Conservation (phyloP, 1,140 invertebrate genomes). For the Calosoma granatense region DNA sequence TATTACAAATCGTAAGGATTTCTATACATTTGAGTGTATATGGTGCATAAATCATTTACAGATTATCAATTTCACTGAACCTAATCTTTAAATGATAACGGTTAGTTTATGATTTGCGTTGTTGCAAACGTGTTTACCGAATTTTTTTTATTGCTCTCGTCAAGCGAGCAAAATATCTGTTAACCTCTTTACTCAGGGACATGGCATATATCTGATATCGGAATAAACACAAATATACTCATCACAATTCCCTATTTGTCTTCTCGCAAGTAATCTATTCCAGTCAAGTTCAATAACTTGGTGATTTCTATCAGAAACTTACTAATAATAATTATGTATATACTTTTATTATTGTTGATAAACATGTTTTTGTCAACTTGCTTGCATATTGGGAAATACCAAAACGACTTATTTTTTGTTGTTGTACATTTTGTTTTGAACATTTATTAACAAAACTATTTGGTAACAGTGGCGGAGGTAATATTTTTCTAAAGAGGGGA, state of each 20-base stretch:
- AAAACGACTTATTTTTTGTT: too few relatives aligned
- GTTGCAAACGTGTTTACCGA: neutral
- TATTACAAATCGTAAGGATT: too few relatives aligned
- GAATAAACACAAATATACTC: neutral
- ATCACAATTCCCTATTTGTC: too few relatives aligned
- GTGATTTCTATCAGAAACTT: neutral
- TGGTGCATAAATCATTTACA: too few relatives aligned
- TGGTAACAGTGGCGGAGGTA: too few relatives aligned
- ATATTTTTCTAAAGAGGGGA: too few relatives aligned
- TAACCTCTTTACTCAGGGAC: slow-evolving; percentile 2
- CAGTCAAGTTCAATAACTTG: neutral
- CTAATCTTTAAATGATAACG: neutral
- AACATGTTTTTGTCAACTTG: slow-evolving; percentile 1
- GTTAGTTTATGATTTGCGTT: neutral
- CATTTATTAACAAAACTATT: too few relatives aligned
- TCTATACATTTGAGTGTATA: too few relatives aligned
- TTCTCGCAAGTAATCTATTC: neutral
- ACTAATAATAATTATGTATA: neutral
- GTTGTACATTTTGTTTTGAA: too few relatives aligned
- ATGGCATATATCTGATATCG: too few relatives aligned
- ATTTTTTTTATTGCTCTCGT: neutral
- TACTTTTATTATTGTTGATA: neutral
- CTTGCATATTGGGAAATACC: neutral
- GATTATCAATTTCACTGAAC: too few relatives aligned
- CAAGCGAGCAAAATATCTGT: neutral